These are phyloP conservation scores for Calephelis virginiensis DNA, from an alignment of 1,140 invertebrate genomes.

Conservation along the genomic window DNA sequence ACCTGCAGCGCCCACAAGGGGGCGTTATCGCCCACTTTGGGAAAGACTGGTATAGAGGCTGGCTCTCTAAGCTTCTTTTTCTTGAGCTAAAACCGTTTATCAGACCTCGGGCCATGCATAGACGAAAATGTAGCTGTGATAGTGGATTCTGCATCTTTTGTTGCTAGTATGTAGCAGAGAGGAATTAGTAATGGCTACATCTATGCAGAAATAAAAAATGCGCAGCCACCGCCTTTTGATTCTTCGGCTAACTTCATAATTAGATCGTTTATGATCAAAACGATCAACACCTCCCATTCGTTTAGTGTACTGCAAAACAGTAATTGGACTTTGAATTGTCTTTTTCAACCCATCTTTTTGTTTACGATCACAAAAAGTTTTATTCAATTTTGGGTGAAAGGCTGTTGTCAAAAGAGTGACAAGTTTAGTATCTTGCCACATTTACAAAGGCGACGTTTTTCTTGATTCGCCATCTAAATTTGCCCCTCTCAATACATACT, in stretches of 20 bases:
- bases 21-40: too few relatives aligned
- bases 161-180: not conserved
- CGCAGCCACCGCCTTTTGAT: not conserved
- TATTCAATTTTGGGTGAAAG: not conserved
- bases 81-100: not conserved
- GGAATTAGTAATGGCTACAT: conserved; percentile 1
- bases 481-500: too few relatives aligned
- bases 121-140: not conserved
- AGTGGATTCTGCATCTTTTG: not conserved
- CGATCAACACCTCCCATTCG: conserved; percentile 3
- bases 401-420: not conserved
- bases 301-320: not conserved
- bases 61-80: too few relatives aligned
- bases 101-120: not conserved
- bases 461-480: too few relatives aligned
- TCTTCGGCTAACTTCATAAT: not conserved
- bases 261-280: not conserved
- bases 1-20: too few relatives aligned
- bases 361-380: not conserved
- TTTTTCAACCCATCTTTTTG: conserved; percentile 6
- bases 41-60: too few relatives aligned
- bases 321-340: not conserved
- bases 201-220: not conserved
- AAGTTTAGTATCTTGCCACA: not conserved
- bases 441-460: not conserved